Base-by-base conservation (phyloP, 1,140 invertebrate genomes). In the Pseudomyrmex gracilis region DNA sequence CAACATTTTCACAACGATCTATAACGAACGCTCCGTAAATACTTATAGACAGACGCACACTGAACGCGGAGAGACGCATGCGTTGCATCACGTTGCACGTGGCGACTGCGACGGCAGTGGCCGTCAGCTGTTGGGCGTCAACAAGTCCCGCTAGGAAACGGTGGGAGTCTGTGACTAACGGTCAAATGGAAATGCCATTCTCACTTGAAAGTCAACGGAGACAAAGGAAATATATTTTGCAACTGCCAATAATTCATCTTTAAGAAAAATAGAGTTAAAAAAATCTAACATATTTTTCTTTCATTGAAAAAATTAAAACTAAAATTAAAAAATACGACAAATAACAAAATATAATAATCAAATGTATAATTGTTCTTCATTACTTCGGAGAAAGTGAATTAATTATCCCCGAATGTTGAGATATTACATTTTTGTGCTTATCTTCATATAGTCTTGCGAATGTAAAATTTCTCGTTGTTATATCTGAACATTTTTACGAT, bases 81-180 rank as follows among this genome's bases (percentile, higher is more conserved):
- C 76, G 76, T 67, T 49, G 20, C 61, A 20, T 57, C 34, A 15
- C 63, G 51, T 70, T 24, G 76, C 76, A 78, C 76, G 64, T 78
- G 76, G 76, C 20, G 7, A 13, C 9, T 3, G 57, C 57, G 2
- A 51, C 49, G 34, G 20, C 45, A 2, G 64, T 57, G 43, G 20
- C 53, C 53, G 76, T 78, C 76, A 78, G 76, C 76, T 78, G 76
- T 70, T 78, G 76, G 76, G 76, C 64, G 76, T 78, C 76, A 78
- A 78, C 76, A 78, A 78, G 76, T 78, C 64, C 76, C 76, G 76
- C 76, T 78, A 78, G 76, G 34, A 24, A 58, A 24, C 4, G 43
- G 51, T 58, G 20, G 34, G 51, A 78, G 13, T 57, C 43, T 22
- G 51, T 57, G 57, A 47, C 76, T 47, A 68, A 68, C 51, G 7